Evolutionary conservation across 2,888 invertebrate species (phyloP), one percentile per base, ranked within the genome.

Genomic region (Caenorhabditis afra): DNA sequence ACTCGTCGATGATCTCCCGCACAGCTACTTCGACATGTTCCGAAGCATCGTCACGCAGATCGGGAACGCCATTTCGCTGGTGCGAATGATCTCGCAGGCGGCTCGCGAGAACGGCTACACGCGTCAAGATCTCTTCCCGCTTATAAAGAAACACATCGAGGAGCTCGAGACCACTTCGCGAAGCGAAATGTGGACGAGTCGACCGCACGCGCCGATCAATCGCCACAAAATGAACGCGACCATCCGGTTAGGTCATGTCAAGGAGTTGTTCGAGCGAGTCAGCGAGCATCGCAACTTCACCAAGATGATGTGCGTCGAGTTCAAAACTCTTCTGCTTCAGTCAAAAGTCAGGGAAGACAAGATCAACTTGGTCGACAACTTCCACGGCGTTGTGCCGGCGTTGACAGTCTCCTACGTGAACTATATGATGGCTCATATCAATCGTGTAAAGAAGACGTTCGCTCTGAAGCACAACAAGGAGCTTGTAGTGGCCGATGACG

Each of bases 401-500:
- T 85, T 93, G 88, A 96, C 96, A 0, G 93, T 98, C 74, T 98
- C 97, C 91, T 97, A 95, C 91, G 94, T 98, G 22, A 97, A 99
- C 89, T 94, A 97, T 91, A 94, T 96, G 86, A 93, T 97, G 80
- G 93, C 94, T 53, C 94, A 95, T 64, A 97, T 97, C 90, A 96
- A 97, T 88, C 95, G 95, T 91, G 93, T 98, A 91, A 94, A 94
- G 79, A 96, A 96, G 90, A 96, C 95, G 90, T 95, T 95, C 90
- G 8, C 79, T 8, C 14, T 66, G 37, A 95, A 94, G 22, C 29
- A 81, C 18, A 65, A 73, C 91, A 92, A 93, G 14, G 95, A 95
- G 14, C 95, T 95, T 58, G 94, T 95, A 0, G 96, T 99, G 90
- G 96, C 97, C 12, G 98, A 99, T 91, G 99, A 99, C 91, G 99